Evolutionary conservation across 2,113 vertebrate genomes (phyloP).

Genomic region (Ibidorhyncha struthersii): DNA sequence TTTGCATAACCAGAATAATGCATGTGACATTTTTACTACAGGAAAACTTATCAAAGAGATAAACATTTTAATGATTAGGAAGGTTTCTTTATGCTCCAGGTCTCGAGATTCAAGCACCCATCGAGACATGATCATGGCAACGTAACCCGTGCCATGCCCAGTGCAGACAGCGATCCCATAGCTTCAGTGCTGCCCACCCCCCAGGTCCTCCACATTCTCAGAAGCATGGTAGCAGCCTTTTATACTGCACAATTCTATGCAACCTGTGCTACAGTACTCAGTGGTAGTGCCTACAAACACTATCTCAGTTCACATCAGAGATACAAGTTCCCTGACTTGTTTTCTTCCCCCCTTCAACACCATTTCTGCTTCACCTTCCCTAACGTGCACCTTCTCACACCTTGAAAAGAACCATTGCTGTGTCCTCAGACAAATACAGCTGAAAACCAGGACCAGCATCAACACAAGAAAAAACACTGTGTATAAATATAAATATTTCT

Average conservation of each 20-base stretch:
- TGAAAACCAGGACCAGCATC: neutral
- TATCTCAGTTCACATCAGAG: neutral
- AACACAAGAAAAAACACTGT: neutral
- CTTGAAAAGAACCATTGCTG: neutral
- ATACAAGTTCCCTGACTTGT: neutral
- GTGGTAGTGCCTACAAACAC: neutral
- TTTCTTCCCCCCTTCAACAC: neutral
- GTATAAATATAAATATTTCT: neutral
- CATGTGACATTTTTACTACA: slow-evolving; percentile 9
- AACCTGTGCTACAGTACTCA: neutral
- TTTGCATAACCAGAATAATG: slow-evolving; percentile 35
- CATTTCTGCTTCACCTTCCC: neutral
- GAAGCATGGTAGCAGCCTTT: rapidly evolving
- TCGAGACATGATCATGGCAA: rapidly evolving
- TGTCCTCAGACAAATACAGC: neutral
- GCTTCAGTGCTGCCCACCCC: neutral
- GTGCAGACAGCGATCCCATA: rapidly evolving
- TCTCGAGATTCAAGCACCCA: neutral
- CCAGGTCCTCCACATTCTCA: neutral
- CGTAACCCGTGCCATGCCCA: neutral
- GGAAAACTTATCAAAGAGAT: neutral
- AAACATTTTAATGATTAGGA: neutral
- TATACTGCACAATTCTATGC: neutral
- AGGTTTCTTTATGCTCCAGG: neutral
- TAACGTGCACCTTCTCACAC: rapidly evolving